Evolutionary conservation across 2,888 invertebrate species (phyloP), one percentile per base, ranked within the genome.

Genomic region (Pandemis cinnamomeana): DNA sequence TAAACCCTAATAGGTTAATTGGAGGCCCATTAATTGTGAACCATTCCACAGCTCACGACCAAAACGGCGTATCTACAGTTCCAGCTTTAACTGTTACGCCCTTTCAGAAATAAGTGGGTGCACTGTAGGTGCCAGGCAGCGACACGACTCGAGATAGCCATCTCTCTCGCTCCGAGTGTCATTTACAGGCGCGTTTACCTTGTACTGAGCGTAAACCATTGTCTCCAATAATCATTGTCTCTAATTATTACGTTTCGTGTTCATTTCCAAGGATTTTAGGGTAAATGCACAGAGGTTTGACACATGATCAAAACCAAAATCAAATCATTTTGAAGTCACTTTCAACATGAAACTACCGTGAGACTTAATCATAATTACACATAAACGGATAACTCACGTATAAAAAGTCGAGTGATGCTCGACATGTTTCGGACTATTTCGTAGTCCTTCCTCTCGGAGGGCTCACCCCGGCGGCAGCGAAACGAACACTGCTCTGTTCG

Each of bases 1-100:
- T 71, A 72, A 66, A 64, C 61, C 69, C 72, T 79, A 81, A 84
- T 84, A 84, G 82, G 81, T 83, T 85, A 86, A 86, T 85, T 86
- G 81, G 76, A 60, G 70, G 76, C 78, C 78, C 81, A 80, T 83
- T 86, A 81, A 80, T 82, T 82, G 77, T 77, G 72, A 64, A 51
- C 64, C n/a, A 73, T 6, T 64, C 64, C 55, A 55, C 20, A 7
- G 0, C 6, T n/a, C 15, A 15, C 55, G 2, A 8, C 55, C 55
- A 8, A 55, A 55, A 55, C 55, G 55, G n/a, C 7, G 5, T 55
- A 55, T n/a, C 7, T 20, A 8, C 8, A 8, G n/a, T 55, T 55
- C 55, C 15, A 5, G 2, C 55, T 20, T 55, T 2, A 55, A 20
- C 8, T 20, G 15, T 8, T 55, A 55, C 55, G 20, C 55, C 8